Evolutionary conservation across 2,888 invertebrate genomes (phyloP), one percentile per base, ranked within the genome.

Genomic region (Hermaeophaga mercurialis): DNA sequence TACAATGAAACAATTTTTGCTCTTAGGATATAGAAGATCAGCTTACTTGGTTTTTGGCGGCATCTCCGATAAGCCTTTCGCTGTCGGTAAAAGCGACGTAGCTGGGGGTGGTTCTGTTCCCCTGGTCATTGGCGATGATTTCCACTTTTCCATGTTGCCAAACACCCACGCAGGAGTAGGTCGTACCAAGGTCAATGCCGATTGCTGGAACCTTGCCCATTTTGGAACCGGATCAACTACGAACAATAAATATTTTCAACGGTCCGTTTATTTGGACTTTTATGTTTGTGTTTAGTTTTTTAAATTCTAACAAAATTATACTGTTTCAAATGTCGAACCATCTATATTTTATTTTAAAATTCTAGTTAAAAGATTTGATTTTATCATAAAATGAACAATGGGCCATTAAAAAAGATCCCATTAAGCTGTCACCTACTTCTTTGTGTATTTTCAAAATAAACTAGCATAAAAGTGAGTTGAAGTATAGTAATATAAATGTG

Each of bases 81-180:
- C 85, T 87, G 66, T 93, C 92, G 11, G 90, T 91, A 74, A 93
- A 94, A 1, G 91, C 91, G 46, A 93, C 92, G 78, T 91, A 93
- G 63, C 90, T 90, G 36, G 93, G 92, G 46, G 92, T 93, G 9
- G 91, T 92, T 48, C 92, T 80, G 77, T 93, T 93, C 60, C 92
- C 93, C 78, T 92, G 91, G 74, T 92, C 92, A 73, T 93, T 94
- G 56, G 93, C 91, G 73, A 93, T 91, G 62, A 91, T 90, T 74
- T 91, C 91, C 68, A 91, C 90, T 76, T 90, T 90, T 45, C 90
- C 88, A 71, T 90, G 84, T 70, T 89, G 88, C 80, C 88, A 91
- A 18, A 91, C 89, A 33, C 87, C 91, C 53, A 91, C 91, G 72
- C 90, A 90, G 50, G 91, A 91, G 78, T 87, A 93, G n/a, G 91